Base-by-base conservation (phyloP, 2,888 invertebrate species). In the Helleia helle region DNA sequence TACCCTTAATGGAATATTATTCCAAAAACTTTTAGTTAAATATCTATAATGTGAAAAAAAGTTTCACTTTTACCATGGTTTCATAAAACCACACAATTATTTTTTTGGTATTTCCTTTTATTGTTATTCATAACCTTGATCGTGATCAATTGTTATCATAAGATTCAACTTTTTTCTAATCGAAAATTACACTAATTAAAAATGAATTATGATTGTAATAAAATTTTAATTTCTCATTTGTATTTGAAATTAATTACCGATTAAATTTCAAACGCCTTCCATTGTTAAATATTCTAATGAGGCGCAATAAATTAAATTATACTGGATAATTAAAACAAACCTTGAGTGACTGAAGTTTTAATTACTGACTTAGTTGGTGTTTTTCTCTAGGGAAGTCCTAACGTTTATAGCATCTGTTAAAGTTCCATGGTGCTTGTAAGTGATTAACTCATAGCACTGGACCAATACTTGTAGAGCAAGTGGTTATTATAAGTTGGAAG, bases 251-350 rank as follows among this genome's bases (percentile, higher is more conserved):
- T 18, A 17, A 18, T 30, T 17, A 5, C 9, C 17, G 9, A 14
- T 11, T 31, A 31, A 18, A 30, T 15, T 15, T 34, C 34, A 18
- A 12, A 7, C 18, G n/a, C n/a, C n/a, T n/a, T 18, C 22, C 22
- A 34, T 34, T 18, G 22, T 18, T 22, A 12, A 11, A 34, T 34
- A 34, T 34, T 34, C 22, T n/a, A 22, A 34, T 34, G 22, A 34
- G 12, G 18, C 17, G 22, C 22, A 12, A 34, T 34, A 34, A 34
- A 34, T 34, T 18, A 34, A 34, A 22, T 34, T 9, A 18, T 8
- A 34, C 18, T 34, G 34, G 18, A 12, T 34, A 34, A 18, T 34
- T 22, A 31, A 18, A 31, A 17, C 11, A 18, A 34, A 34, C 22
- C 34, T 34, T 22, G 34, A 22, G 13, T 22, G 34, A 8, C 18